Evolutionary conservation across 37 sponge, comb jelly and placozoan genomes (phyloP).

Genomic region (Mnemiopsis leidyi): DNA sequence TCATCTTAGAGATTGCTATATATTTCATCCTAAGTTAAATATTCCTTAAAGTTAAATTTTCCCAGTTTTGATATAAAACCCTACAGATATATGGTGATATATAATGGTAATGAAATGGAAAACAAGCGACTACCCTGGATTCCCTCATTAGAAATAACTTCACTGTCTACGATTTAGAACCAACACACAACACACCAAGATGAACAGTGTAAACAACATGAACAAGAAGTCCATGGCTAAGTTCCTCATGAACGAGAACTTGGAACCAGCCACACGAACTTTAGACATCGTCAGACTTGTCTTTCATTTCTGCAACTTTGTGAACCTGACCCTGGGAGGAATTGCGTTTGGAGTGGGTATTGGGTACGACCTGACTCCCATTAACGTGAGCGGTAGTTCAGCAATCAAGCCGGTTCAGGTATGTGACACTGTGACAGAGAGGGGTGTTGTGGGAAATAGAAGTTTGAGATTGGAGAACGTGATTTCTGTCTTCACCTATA

Average conservation of each 20-base stretch:
- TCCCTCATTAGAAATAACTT: background rate
- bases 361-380: conserved; percentile 37
- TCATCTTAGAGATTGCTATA: no score
- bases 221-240: conserved; percentile 29
- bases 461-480: no score
- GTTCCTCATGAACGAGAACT: conserved; percentile 8
- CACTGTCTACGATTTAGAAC: background rate
- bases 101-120: background rate
- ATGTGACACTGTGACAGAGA: background rate
- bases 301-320: conserved; percentile 54
- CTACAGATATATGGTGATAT: background rate
- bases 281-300: conserved; percentile 33
- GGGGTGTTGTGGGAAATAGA: no score
- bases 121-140: background rate
- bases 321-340: conserved; percentile 20
- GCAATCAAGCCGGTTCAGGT: background rate
- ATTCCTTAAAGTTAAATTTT: no score
- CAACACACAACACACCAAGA: background rate
- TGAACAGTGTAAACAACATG: background rate
- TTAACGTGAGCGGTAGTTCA: background rate
- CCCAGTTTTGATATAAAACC: background rate
- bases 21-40: no score
- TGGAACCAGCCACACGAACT: conserved; percentile 41
- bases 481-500: no score
- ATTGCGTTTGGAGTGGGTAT: conserved; percentile 36